Base-by-base conservation (phyloP, 2,797 vertebrate genomes). In the Enteromius anoplus region DNA sequence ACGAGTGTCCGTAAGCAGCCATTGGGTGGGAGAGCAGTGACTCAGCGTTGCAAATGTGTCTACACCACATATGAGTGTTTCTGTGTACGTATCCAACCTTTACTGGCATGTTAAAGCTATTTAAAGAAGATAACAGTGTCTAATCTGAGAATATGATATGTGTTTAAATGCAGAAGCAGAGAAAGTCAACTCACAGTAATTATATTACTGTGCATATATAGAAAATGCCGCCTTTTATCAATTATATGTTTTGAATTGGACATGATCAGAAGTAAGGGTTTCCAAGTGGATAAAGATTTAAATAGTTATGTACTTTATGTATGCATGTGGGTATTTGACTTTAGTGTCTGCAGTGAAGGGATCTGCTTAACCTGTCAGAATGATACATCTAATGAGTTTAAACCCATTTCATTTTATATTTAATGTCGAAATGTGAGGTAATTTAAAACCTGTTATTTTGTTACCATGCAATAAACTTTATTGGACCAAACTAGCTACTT, bases 121-220 rank as follows among this genome's bases (percentile, higher is more conserved):
- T 75, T 85, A 73, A 91, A 90, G 85, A 78, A 26, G 75, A 85
- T 90, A 89, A 93, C 86, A 78, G 90, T 85, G 89, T 85, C 82
- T 84, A 23, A 80, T 81, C 85, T 86, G 84, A 91, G 88, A 91
- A 88, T 86, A 91, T 86, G 89, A 91, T 92, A 88, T 86, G 66
- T 78, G 19, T 75, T 76, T 58, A 47, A 53, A 60, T 42, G 70
- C 34, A 64, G 37, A 40, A 60, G 58, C 49, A 14, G 53, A 75
- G 32, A 75, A 45, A 45, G 65, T 58, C 58, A 55, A 29, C 68
- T 70, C 47, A 55, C 7, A 55, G 53, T 55, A 55, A 55, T 55
- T 55, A n/a, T 55, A 21, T 55, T n/a, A 19, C 3, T n/a, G 53
- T 19, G 49, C 49, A 53, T 21, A 21, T 53, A 7, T 53, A 42